These are phyloP conservation scores for Colletes gigas DNA, from an alignment of 1,140 invertebrate genomes.

Conservation along the genomic window DNA sequence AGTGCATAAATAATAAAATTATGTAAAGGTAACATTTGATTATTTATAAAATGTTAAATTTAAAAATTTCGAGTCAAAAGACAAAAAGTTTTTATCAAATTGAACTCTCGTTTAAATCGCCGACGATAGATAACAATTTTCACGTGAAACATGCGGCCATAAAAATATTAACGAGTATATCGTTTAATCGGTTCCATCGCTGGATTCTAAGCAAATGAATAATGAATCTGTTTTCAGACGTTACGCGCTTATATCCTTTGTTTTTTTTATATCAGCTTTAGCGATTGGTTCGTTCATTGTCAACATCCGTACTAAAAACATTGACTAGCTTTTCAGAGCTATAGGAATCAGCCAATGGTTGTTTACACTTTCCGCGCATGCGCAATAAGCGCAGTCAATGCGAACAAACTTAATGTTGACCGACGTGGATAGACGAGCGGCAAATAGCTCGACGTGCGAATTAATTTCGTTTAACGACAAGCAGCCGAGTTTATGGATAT, in stretches of 20 bases:
- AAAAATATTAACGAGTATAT: no score
- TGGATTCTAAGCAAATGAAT: not conserved
- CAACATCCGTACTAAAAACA: slow-evolving; percentile 11
- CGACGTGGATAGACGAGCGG: slow-evolving; percentile 41
- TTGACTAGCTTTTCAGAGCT: not conserved
- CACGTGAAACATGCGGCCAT: no score
- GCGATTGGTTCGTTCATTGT: not conserved
- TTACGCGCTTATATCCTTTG: not conserved
- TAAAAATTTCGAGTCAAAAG: no score
- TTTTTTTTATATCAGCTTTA: slow-evolving; percentile 4
- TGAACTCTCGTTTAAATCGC: no score
- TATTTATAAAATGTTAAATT: no score
- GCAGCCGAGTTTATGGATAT: not conserved
- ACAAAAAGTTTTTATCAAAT: no score
- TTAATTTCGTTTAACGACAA: slow-evolving; percentile 10
- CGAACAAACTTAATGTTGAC: slow-evolving; percentile 43
- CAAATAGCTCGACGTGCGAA: slow-evolving; percentile 32
- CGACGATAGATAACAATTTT: no score
- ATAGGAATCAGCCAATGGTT: slow-evolving; percentile 26
- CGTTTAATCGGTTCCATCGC: no score
- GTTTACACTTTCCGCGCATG: slow-evolving; percentile 30
- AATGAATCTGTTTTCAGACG: not conserved
- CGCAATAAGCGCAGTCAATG: slow-evolving; percentile 30
- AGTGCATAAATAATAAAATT: no score
- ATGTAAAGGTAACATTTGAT: no score